phyloP scores from a whole-genome alignment of 2,113 vertebrate genomes.

The Columbina picui region DNA sequence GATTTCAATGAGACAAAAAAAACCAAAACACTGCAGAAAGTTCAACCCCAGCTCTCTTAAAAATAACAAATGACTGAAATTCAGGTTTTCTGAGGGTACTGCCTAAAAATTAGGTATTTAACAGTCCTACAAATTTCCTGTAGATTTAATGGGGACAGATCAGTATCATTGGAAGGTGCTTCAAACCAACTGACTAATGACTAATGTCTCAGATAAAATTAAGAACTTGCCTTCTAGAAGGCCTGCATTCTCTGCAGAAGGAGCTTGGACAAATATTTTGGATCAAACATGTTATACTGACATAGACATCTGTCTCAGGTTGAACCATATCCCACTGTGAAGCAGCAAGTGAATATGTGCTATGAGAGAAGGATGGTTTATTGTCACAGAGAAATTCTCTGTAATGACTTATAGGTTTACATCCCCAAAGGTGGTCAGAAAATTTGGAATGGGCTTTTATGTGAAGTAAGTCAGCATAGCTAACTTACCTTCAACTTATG shows the following conservation, averaged over 20 bases:
- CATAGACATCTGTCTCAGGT: no score
- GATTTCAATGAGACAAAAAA: background rate
- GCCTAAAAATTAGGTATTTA: background rate
- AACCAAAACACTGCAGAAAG: background rate
- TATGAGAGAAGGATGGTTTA: background rate
- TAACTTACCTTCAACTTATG: background rate
- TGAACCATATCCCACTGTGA: background rate
- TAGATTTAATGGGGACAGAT: background rate
- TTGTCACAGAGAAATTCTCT: background rate
- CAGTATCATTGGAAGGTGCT: background rate
- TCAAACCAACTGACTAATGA: background rate
- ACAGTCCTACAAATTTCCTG: background rate
- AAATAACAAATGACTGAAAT: background rate
- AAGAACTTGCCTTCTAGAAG: background rate
- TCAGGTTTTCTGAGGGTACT: background rate
- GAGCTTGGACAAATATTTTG: background rate
- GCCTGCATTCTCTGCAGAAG: background rate
- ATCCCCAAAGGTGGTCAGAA: background rate
- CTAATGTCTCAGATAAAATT: background rate
- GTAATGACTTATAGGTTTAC: background rate
- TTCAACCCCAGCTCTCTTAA: background rate
- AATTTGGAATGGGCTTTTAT: background rate
- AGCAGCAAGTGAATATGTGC: background rate
- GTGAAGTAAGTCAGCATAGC: background rate
- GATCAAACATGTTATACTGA: background rate